Percentiles rank a stretch among this genome's conserved stretches.
phyloP scores from a whole-genome alignment of 1,140 invertebrate genomes.

The Caenorhabditis latens region DNA sequence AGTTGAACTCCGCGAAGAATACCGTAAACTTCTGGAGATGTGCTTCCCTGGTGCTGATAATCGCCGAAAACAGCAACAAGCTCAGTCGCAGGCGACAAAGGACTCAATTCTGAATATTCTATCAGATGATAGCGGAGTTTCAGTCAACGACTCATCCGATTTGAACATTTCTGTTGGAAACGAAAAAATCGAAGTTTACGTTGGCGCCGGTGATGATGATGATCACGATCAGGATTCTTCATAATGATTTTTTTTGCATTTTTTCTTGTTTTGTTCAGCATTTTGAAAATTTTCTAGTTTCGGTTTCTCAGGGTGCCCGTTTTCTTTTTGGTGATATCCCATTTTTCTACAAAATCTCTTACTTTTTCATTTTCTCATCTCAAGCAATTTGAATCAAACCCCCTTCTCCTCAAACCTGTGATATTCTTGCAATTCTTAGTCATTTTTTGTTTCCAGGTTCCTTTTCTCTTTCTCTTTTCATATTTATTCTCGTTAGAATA shows the following conservation, averaged over 20 bases:
- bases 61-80: conserved; percentile 41
- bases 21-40: conserved; percentile 34
- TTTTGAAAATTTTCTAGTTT: neutral
- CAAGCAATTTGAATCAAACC: neutral
- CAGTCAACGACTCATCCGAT: conserved; percentile 31
- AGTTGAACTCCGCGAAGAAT: conserved; percentile 31
- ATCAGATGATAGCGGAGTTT: conserved; percentile 38
- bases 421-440: conserved; percentile 20
- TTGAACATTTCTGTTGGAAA: conserved; percentile 37
- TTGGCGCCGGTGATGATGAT: conserved; percentile 1
- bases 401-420: neutral
- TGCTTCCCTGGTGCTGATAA: conserved; percentile 40
- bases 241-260: neutral
- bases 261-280: neutral
- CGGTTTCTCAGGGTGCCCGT: conserved; percentile 10
- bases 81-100: conserved; percentile 7
- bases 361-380: neutral
- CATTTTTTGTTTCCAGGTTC: conserved; percentile 5
- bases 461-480: neutral
- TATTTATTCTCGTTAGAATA: conserved; percentile 48
- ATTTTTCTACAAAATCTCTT: neutral
- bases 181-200: conserved; percentile 40
- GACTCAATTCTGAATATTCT: conserved; percentile 43
- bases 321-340: conserved; percentile 1
- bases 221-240: conserved; percentile 12